Percentiles rank a stretch among this genome's conserved stretches.
Evolutionary conservation across 1,140 invertebrate genomes (phyloP).

Genomic region (Cydia pomonella): DNA sequence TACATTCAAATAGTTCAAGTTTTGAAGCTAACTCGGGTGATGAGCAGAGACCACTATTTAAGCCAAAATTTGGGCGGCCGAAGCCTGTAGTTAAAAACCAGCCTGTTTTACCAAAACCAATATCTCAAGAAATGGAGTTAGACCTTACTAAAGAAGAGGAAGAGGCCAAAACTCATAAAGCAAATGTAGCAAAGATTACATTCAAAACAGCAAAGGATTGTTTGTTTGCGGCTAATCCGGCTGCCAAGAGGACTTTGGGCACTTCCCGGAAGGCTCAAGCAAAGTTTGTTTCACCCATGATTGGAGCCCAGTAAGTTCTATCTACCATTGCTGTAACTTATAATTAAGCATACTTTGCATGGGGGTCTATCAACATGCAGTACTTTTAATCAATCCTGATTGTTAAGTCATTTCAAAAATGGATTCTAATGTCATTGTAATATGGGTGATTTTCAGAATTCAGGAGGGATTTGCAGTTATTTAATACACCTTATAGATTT

Average conservation of each 20-base stretch:
- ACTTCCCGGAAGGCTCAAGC: slow-evolving; percentile 70
- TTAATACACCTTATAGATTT: no score
- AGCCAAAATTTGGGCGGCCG: slow-evolving; percentile 48
- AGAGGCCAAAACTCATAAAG: slow-evolving; percentile 63
- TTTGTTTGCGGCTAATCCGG: slow-evolving; percentile 65
- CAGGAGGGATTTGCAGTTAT: no score
- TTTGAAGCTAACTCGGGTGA: slow-evolving; percentile 47
- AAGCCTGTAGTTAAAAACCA: slow-evolving; percentile 21
- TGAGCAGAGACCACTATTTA: slow-evolving; percentile 44
- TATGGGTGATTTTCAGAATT: no score
- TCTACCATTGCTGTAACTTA: background rate
- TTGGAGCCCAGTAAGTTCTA: slow-evolving; percentile 64
- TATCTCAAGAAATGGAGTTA: slow-evolving; percentile 36
- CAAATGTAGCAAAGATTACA: slow-evolving; percentile 67
- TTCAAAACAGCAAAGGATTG: slow-evolving; percentile 73
- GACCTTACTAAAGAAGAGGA: slow-evolving; percentile 51
- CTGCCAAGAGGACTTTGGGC: slow-evolving; percentile 63
- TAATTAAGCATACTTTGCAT: no score
- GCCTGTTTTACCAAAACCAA: slow-evolving; percentile 24
- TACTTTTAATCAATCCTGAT: no score
- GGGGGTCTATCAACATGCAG: no score
- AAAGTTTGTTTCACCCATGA: slow-evolving; percentile 74
- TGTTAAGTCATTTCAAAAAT: no score
- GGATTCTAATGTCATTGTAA: no score
- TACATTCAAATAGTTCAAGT: slow-evolving; percentile 43